Evolutionary conservation across 2,888 invertebrate species (phyloP), one percentile per base, ranked within the genome.

Genomic region (Lampropteryx suffumata): DNA sequence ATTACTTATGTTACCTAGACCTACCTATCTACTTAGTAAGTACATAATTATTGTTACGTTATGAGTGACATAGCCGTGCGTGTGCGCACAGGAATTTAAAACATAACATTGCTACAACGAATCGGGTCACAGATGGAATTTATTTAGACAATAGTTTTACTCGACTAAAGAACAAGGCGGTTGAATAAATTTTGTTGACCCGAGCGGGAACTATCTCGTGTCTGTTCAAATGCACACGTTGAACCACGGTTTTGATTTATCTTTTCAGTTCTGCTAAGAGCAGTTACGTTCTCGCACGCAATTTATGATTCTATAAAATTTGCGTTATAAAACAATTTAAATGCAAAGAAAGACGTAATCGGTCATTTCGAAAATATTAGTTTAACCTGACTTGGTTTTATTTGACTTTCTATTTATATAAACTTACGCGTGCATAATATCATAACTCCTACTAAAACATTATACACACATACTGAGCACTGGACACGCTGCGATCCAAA

Each of bases 131-230:
- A 52, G 56, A 34, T 58, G 51, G 50, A 47, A 33, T 40, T 46
- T 41, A 33, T 36, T 46, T 39, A 69, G 60, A 71, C 73, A 69
- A 69, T 65, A 45, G 40, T 28, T 47, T n/a, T 24, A 37, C 33
- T 26, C 34, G 44, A 24, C 35, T 12, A 17, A 55, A 62, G 65
- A 58, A 71, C 71, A 71, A 76, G 75, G 69, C 82, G 76, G 67
- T 72, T 82, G 81, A 68, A 69, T 76, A 81, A 76, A 82, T 70
- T 76, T 62, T 72, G 67, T 70, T 72, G 78, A 81, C 75, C 80
- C 62, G 43, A 29, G 54, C 62, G 43, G 32, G 54, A 45, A 13
- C 29, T 36, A 34, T 5, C 6, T 7, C 5, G 5, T 24, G 24
- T 6, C 17, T 17, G 2, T 17, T 17, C 17, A 17, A 17, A 17